phyloP scores from a whole-genome alignment of 2,888 invertebrate genomes.

The Megaustenia siamemsis region DNA sequence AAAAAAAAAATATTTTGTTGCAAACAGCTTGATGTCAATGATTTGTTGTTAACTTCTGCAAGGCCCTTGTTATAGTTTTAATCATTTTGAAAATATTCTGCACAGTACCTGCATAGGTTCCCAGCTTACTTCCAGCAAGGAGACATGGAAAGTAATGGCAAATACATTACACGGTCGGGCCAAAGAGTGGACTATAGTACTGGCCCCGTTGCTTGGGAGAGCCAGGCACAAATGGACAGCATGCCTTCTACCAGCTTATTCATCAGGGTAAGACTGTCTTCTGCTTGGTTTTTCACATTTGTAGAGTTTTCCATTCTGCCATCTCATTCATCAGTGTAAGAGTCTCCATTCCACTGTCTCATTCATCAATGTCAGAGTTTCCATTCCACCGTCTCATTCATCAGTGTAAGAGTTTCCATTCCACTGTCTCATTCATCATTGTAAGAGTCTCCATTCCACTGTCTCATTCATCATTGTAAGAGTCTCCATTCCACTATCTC shows the following conservation, averaged over 20 bases:
- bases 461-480: too few relatives aligned
- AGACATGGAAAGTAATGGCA: conserved; percentile 99
- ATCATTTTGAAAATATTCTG: neutral
- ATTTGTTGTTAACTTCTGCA: neutral
- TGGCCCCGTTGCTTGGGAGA: conserved; percentile 96
- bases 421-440: too few relatives aligned
- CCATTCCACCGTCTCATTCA: too few relatives aligned
- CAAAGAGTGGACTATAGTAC: conserved; percentile 82
- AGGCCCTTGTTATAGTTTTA: neutral
- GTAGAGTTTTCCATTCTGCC: too few relatives aligned
- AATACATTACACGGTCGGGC: conserved; percentile 84
- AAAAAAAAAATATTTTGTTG: too few relatives aligned
- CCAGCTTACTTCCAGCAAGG: conserved; percentile 99
- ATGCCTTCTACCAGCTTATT: conserved; percentile 99
- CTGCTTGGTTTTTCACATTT: neutral
- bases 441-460: too few relatives aligned
- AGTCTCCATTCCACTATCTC: too few relatives aligned
- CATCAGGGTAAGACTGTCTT: conserved; percentile 93
- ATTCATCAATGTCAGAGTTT: too few relatives aligned
- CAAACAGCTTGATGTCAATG: neutral
- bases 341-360: too few relatives aligned
- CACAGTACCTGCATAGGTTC: conserved; percentile 94
- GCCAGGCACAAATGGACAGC: conserved; percentile 99
- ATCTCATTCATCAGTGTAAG: too few relatives aligned
- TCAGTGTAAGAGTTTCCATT: too few relatives aligned